Conservation (phyloP, 1,140 invertebrate genomes). For the Zeugodacus cucurbitae region DNA sequence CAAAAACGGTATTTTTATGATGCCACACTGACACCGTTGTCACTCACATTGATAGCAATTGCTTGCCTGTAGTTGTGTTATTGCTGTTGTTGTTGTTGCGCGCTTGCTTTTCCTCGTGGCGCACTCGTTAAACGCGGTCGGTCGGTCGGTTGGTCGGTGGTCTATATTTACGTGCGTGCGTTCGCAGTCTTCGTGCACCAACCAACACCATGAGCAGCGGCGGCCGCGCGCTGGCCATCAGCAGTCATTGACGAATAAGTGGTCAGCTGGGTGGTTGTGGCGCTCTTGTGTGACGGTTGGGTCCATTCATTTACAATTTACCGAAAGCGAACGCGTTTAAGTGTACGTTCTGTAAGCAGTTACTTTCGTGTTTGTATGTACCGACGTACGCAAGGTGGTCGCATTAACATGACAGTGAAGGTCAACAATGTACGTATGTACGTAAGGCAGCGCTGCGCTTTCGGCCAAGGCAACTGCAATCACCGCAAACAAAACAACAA, state of each 20-base stretch:
- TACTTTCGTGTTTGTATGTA: neutral
- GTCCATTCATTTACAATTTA: neutral
- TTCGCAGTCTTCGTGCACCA: neutral
- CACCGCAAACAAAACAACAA: neutral
- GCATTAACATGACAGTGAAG: slow-evolving; percentile 22
- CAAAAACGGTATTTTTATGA: neutral
- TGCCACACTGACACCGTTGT: neutral
- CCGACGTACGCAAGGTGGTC: neutral
- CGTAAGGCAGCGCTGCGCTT: neutral
- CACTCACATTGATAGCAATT: neutral
- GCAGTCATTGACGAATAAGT: slow-evolving; percentile 25
- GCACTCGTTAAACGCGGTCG: neutral
- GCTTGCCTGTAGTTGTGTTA: neutral
- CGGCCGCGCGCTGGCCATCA: neutral
- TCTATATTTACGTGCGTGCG: neutral
- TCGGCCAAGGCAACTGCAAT: slow-evolving; percentile 32
- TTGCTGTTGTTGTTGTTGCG: neutral
- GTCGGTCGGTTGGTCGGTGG: neutral
- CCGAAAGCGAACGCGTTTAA: neutral
- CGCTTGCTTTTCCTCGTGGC: neutral
- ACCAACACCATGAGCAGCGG: neutral
- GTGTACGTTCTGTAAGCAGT: neutral
- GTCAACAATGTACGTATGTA: slow-evolving; percentile 10
- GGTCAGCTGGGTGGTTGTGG: neutral
- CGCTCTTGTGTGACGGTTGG: neutral